These are phyloP conservation scores for Pristionchus fissidentatus DNA, from an alignment of 2,888 invertebrate species.

Conservation along the genomic window DNA sequence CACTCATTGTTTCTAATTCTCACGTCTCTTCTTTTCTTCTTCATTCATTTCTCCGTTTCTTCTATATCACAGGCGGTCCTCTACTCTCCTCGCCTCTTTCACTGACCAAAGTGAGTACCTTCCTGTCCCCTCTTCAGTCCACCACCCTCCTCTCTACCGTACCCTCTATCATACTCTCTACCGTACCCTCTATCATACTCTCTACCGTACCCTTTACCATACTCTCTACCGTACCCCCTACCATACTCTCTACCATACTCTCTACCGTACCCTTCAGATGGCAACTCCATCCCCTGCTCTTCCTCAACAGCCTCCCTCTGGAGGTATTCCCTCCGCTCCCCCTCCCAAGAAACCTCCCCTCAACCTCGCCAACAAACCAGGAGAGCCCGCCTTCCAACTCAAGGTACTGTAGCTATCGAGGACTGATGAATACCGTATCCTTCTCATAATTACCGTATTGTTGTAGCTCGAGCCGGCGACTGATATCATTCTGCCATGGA, in stretches of 20 bases:
- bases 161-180: too few relatives aligned
- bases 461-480: slow-evolving; percentile 2
- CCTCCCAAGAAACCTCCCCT: slow-evolving; percentile 21
- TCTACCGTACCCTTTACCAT: too few relatives aligned
- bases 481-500: slow-evolving; percentile 29
- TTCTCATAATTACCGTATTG: too few relatives aligned
- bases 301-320: neutral
- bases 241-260: neutral
- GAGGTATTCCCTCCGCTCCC: neutral
- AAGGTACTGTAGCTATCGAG: neutral
- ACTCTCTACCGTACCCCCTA: too few relatives aligned
- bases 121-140: too few relatives aligned
- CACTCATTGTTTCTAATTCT: neutral
- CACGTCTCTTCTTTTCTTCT: slow-evolving; percentile 10
- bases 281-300: neutral
- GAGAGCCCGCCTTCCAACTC: slow-evolving; percentile 37
- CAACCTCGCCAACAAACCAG: slow-evolving; percentile 38
- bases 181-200: too few relatives aligned
- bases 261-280: neutral
- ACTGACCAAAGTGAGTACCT: slow-evolving; percentile 47
- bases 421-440: slow-evolving; percentile 1
- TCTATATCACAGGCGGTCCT: slow-evolving; percentile 38
- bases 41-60: slow-evolving; percentile 39
- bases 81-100: slow-evolving; percentile 46
- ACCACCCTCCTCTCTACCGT: too few relatives aligned